phyloP scores from a whole-genome alignment of 2,113 vertebrate genomes.

The Menidia beryllina region DNA sequence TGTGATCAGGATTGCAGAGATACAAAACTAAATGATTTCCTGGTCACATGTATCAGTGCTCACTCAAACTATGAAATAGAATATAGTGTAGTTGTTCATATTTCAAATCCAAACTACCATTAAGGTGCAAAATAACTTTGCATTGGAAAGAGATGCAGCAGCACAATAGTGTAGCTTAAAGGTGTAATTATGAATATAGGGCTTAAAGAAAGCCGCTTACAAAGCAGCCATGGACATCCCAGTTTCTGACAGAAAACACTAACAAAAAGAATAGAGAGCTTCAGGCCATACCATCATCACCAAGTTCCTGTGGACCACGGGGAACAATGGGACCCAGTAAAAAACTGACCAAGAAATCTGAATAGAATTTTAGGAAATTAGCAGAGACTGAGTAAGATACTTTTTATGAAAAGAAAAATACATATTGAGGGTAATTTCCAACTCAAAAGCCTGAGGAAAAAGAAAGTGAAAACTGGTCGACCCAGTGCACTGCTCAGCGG shows the following conservation, averaged over 20 bases:
- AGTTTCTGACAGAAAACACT: too few relatives aligned
- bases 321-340: constrained; percentile 8
- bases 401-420: constrained; percentile 45
- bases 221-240: too few relatives aligned
- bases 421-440: constrained; percentile 40
- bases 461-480: constrained; percentile 23
- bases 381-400: constrained; percentile 29
- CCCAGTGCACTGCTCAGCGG: constrained; percentile 38
- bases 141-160: constrained; percentile 3
- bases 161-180: neutral
- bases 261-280: too few relatives aligned
- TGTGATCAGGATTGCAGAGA: constrained; percentile 15
- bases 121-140: neutral
- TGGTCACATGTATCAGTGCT: neutral
- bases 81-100: neutral
- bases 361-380: constrained; percentile 55
- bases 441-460: constrained; percentile 36
- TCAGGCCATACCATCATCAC: neutral
- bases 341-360: constrained; percentile 22
- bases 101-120: neutral
- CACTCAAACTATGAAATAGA: neutral
- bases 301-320: constrained; percentile 13
- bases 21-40: constrained; percentile 20
- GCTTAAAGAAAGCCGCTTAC: neutral
- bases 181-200: neutral